phyloP scores from a whole-genome alignment of 2,797 vertebrate species.

The Manis crassicaudata region DNA sequence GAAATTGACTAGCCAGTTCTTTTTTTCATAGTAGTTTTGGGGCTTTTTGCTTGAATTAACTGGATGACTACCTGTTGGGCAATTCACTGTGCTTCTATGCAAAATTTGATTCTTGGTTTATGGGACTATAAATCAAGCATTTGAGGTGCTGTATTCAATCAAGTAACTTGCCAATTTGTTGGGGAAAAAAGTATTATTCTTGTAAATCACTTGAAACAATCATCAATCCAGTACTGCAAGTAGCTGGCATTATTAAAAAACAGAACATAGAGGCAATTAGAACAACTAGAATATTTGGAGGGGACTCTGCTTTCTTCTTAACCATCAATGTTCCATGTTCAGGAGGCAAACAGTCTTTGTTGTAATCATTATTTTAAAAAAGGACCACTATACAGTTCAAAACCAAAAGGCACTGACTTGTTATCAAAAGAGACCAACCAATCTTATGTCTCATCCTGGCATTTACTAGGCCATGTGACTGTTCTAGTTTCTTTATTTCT shows the following conservation, averaged over 20 bases:
- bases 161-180: not conserved
- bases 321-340: not conserved
- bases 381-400: not conserved
- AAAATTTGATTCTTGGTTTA: constrained; percentile 45
- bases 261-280: not conserved
- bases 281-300: not conserved
- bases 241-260: not conserved
- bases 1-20: constrained; percentile 27
- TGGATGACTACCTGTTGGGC: not conserved
- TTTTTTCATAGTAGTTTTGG: constrained; percentile 30
- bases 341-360: not conserved
- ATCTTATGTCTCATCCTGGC: not conserved
- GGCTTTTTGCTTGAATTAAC: constrained; percentile 35
- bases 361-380: constrained; percentile 15
- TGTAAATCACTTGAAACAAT: not conserved
- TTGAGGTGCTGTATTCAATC: not conserved
- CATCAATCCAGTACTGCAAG: not conserved
- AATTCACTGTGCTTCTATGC: not conserved
- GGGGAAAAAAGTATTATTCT: not conserved
- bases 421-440: not conserved
- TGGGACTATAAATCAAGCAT: not conserved
- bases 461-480: not conserved
- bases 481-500: not conserved
- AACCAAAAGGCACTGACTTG: not conserved
- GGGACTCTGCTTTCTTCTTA: not conserved